A percentile compares a stretch with the other conserved stretches of the same genome.
Evolutionary conservation across 2,797 vertebrate species (phyloP).

Genomic region (Silurus aristotelis): DNA sequence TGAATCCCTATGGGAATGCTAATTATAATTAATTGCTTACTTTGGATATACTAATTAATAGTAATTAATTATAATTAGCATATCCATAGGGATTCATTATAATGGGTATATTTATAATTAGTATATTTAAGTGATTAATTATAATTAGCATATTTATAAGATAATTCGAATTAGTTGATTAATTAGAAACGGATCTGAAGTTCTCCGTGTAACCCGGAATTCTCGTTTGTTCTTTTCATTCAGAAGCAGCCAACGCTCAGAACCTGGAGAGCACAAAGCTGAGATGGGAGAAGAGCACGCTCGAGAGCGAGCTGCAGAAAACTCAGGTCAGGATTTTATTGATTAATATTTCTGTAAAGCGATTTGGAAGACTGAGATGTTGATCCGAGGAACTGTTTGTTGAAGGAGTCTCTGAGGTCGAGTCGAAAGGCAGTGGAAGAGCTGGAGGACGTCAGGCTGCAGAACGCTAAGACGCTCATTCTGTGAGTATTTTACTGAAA

Average conservation of each 20-base stretch:
- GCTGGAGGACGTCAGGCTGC: conserved; percentile 77
- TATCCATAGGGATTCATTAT: too few relatives aligned
- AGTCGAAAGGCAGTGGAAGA: conserved; percentile 77
- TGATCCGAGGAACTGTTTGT: not conserved
- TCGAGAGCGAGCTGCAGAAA: conserved; percentile 84
- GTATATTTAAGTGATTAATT: too few relatives aligned
- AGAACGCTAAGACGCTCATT: conserved; percentile 76
- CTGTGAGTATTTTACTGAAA: conserved; percentile 72
- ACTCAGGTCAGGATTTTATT: conserved; percentile 69
- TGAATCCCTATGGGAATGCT: too few relatives aligned
- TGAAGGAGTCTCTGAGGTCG: conserved; percentile 81
- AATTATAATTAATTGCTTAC: too few relatives aligned
- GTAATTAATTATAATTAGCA: too few relatives aligned
- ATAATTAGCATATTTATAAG: too few relatives aligned
- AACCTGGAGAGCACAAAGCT: conserved; percentile 79
- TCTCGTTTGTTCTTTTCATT: conserved; percentile 26
- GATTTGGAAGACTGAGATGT: too few relatives aligned
- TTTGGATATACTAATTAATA: too few relatives aligned
- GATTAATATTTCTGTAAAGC: too few relatives aligned
- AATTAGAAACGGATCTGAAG: too few relatives aligned
- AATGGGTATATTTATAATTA: too few relatives aligned
- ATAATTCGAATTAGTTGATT: too few relatives aligned
- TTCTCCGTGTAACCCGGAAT: not conserved
- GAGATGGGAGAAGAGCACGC: conserved; percentile 79
- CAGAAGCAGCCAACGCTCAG: conserved; percentile 79